Evolutionary conservation across 2,888 invertebrate genomes (phyloP).

Genomic region (Amblyjoppa fuscipennis): DNA sequence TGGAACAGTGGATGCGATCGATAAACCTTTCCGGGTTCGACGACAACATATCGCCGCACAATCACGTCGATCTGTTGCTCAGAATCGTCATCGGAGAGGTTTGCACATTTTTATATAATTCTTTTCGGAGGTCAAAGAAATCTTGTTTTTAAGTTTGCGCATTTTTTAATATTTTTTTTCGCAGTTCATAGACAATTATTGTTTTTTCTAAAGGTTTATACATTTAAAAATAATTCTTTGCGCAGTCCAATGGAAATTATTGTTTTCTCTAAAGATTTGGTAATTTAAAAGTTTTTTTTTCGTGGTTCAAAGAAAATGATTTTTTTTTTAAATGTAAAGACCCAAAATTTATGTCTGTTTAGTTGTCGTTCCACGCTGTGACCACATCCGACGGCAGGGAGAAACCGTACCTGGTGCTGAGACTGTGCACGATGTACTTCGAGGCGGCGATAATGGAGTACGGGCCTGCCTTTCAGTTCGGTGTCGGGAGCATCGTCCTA

Average conservation of each 20-base stretch:
- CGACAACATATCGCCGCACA: constrained; percentile 93
- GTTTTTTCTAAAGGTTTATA: too few relatives aligned
- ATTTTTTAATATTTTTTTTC: constrained; percentile 2
- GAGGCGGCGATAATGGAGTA: constrained; percentile 92
- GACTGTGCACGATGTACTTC: constrained; percentile 89
- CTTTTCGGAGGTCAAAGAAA: background rate
- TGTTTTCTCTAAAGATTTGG: too few relatives aligned
- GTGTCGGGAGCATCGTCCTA: constrained; percentile 88
- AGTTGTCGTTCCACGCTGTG: constrained; percentile 80
- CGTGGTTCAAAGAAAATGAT: too few relatives aligned
- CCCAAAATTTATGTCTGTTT: constrained; percentile 43
- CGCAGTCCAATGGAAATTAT: too few relatives aligned
- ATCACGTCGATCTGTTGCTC: constrained; percentile 90
- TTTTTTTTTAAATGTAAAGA: background rate
- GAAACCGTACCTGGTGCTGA: constrained; percentile 91
- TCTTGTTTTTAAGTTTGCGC: background rate
- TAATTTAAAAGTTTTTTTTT: too few relatives aligned
- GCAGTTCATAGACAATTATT: too few relatives aligned
- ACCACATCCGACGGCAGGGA: constrained; percentile 87
- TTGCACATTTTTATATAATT: constrained; percentile 42
- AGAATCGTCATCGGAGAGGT: constrained; percentile 91
- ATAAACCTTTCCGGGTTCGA: constrained; percentile 93
- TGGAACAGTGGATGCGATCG: constrained; percentile 91
- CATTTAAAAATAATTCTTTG: too few relatives aligned
- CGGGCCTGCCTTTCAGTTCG: constrained; percentile 92